Evolutionary conservation across 2,113 vertebrate species (phyloP).

Genomic region (Garra rufa): DNA sequence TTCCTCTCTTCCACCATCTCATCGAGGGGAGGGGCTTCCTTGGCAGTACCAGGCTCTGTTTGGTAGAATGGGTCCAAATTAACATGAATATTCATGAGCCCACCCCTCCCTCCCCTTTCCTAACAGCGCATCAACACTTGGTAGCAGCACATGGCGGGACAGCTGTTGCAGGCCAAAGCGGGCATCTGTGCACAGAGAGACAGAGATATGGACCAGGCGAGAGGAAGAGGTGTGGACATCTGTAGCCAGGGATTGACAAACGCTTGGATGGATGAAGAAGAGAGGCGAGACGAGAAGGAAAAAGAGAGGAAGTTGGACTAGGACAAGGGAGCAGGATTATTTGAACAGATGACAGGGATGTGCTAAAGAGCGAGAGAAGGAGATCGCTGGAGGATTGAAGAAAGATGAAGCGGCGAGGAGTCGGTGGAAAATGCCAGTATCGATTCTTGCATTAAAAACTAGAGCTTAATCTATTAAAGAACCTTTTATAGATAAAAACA

Average conservation of each 20-base stretch:
- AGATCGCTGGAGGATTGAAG: slow-evolving; percentile 28
- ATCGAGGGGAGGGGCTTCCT: slow-evolving; percentile 69
- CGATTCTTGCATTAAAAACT: background rate
- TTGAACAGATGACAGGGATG: slow-evolving; percentile 43
- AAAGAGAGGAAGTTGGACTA: slow-evolving; percentile 42
- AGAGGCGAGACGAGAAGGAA: slow-evolving; percentile 26
- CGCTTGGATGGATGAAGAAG: slow-evolving; percentile 26
- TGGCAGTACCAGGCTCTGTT: slow-evolving; percentile 74
- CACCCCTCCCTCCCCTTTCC: slow-evolving; percentile 63
- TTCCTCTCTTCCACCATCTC: slow-evolving; percentile 54
- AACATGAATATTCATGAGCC: slow-evolving; percentile 81
- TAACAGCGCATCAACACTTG: slow-evolving; percentile 80
- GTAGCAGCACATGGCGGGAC: slow-evolving; percentile 82
- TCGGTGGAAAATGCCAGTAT: background rate
- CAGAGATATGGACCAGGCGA: slow-evolving; percentile 57
- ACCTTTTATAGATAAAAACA: background rate
- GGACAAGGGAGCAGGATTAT: slow-evolving; percentile 40
- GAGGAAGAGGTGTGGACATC: slow-evolving; percentile 59
- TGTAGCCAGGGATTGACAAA: slow-evolving; percentile 49
- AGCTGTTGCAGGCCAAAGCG: slow-evolving; percentile 81
- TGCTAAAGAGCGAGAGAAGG: slow-evolving; percentile 24
- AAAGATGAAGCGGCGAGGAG: background rate
- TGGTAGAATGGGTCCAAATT: slow-evolving; percentile 72
- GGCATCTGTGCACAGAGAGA: slow-evolving; percentile 80
- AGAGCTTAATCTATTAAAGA: background rate